Evolutionary conservation across 2,113 vertebrate genomes (phyloP), one percentile per base, ranked within the genome.

Genomic region (Prinia subflava): DNA sequence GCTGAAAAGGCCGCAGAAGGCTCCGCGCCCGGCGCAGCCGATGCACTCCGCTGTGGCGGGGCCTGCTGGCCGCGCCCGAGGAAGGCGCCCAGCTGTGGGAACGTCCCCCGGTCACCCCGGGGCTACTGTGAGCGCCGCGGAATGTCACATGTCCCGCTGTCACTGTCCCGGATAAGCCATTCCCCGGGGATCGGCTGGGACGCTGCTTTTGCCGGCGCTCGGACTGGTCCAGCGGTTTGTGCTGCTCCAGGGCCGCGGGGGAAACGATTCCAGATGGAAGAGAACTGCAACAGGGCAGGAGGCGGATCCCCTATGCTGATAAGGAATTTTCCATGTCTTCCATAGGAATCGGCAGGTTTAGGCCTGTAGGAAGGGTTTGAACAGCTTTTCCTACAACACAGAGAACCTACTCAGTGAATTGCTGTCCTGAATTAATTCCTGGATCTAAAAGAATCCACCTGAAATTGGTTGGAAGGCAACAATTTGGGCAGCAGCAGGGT

Each of bases 21-120:
- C 28, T 33, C 68, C 25, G 2, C 2, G 23, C 19, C 60, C 22
- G 0, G 1, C 4, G 2, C n/a, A 18, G 56, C 30, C 7, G 57
- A 25, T 3, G 46, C 2, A 0, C 35, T n/a, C 35, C 4, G 1
- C 13, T 67, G 5, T 5, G 77, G 73, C 52, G 6, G 47, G 27
- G 13, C n/a, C 9, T 62, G 5, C 10, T 46, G 49, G 11, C 24
- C 3, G 2, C 0, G 5, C 0, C 62, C 19, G 7, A 86, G 94
- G 88, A 89, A 77, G 71, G 79, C 33, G 28, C 39, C n/a, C 90
- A 23, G 94, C 68, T 85, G 82, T 90, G 95, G 94, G 95, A 97
- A 91, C 18, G 3, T 87, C 13, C 2, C 67, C 1, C 1, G 1
- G 13, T 2, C 8, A 3, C 19, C 14, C 23, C 33, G 11, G 62